Base-by-base conservation (phyloP, 1,140 invertebrate genomes). In the Trichoplusia ni region DNA sequence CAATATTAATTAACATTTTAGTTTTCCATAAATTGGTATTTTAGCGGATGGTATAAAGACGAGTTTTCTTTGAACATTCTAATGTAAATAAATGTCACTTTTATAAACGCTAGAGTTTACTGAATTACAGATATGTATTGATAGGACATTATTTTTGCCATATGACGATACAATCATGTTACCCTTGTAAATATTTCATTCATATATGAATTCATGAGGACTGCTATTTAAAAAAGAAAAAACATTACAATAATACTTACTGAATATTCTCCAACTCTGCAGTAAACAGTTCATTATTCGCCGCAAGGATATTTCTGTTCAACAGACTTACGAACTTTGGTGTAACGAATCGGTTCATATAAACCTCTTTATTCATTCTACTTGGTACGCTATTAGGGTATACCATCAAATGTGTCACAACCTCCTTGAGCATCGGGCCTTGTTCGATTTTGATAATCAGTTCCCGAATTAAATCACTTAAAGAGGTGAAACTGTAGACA, bases 341-440 rank as follows among this genome's bases (percentile, higher is more conserved):
- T 4, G 77, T 86, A 13, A 92, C 90, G 16, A 88, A 81, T 29
- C 90, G 73, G 18, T 91, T 88, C 8, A 93, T 67, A 51, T 86
- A 75, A 6, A 84, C 72, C 63, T 92, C 90, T n/a, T 81, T 79
- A 6, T 27, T 51, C 8, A 86, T 82, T 37, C 84, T 69, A 4
- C 72, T 84, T 0, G 92, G 92, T 47, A 93, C 92, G 44, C 73
- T 82, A 18, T 92, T 83, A 0, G 93, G 82, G 51, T 91, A 91
- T 4, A 80, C 61, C 25, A 93, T 66, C 13, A 92, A 83, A 69
- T 81, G 76, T 2, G 56, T 69, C 0, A 79, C 68, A 7, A 73
- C 58, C 21, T 70, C 65, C 21, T 40, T 70, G 21, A 86, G 54
- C 2, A 37, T 4, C 3, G 66, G 64, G 0, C 84, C 82, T 66